Percentiles rank a stretch among this genome's conserved stretches.
phyloP scores from a whole-genome alignment of 2,888 invertebrate species.

The Cepaea hortensis region DNA sequence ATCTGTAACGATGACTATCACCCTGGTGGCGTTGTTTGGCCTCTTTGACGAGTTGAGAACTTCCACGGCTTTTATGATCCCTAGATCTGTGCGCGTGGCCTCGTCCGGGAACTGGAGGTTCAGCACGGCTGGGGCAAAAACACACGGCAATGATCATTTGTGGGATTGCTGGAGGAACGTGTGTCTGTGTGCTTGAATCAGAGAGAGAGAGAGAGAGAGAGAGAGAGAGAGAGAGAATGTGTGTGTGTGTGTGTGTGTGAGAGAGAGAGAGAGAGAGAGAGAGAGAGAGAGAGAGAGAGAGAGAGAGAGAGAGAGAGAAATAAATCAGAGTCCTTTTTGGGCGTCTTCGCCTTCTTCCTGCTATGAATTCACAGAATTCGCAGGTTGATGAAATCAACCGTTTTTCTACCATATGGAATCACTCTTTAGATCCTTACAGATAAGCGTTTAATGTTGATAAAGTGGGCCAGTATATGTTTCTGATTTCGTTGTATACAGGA shows the following conservation, averaged over 20 bases:
- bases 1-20: constrained; percentile 32
- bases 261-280: not conserved
- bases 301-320: too few relatives aligned
- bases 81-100: not conserved
- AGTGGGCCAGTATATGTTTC: too few relatives aligned
- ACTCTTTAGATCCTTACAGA: too few relatives aligned
- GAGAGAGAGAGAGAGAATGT: not conserved
- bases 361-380: too few relatives aligned
- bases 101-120: constrained; percentile 9
- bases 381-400: too few relatives aligned
- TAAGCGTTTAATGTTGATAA: too few relatives aligned
- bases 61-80: not conserved
- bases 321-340: too few relatives aligned
- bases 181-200: not conserved
- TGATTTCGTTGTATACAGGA: too few relatives aligned
- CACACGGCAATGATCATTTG: not conserved
- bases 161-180: not conserved
- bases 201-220: constrained; percentile 14
- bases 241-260: not conserved
- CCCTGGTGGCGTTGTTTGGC: not conserved
- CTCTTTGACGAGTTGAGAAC: not conserved
- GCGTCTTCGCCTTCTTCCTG: too few relatives aligned
- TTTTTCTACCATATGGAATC: too few relatives aligned
- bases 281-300: too few relatives aligned
- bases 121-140: not conserved